Evolutionary conservation across 2,113 vertebrate species (phyloP).

Genomic region (Thoracochromis brauschi): DNA sequence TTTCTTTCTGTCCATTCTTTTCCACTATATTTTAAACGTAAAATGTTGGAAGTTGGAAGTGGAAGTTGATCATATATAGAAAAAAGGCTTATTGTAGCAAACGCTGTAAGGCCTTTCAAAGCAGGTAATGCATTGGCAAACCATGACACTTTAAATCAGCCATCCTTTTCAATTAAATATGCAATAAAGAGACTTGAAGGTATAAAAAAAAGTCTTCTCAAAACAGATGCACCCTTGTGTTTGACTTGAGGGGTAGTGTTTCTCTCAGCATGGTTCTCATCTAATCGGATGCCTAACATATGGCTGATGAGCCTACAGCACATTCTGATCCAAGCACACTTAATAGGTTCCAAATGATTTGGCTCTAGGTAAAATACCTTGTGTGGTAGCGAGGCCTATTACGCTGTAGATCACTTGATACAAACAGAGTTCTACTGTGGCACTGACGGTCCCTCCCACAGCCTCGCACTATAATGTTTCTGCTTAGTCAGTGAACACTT

Average conservation of each 20-base stretch:
- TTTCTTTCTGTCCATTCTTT: not conserved
- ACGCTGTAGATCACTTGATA: not conserved
- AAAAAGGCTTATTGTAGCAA: not conserved
- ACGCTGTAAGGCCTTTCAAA: not conserved
- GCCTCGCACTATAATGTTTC: not conserved
- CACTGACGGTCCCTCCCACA: not conserved
- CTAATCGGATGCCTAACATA: conserved; percentile 52
- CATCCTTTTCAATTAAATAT: conserved; percentile 16
- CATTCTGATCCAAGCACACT: conserved; percentile 21
- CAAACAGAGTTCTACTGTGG: not conserved
- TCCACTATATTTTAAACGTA: not conserved
- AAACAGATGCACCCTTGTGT: conserved; percentile 48
- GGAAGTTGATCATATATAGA: not conserved
- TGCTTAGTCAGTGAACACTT: not conserved
- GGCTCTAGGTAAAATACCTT: conserved; percentile 18
- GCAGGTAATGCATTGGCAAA: not conserved
- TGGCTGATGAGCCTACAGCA: conserved; percentile 44
- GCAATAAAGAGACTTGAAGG: not conserved
- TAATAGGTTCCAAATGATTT: conserved; percentile 23
- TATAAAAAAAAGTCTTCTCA: conserved; percentile 1
- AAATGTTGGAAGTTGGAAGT: not conserved
- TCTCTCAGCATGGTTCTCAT: conserved; percentile 41
- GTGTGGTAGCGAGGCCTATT: not conserved
- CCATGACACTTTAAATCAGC: not conserved
- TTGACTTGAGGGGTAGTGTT: conserved; percentile 34